Percentiles rank a stretch among this genome's conserved stretches.
phyloP scores from a whole-genome alignment of 2,888 invertebrate genomes.

The Charanyca ferruginea region DNA sequence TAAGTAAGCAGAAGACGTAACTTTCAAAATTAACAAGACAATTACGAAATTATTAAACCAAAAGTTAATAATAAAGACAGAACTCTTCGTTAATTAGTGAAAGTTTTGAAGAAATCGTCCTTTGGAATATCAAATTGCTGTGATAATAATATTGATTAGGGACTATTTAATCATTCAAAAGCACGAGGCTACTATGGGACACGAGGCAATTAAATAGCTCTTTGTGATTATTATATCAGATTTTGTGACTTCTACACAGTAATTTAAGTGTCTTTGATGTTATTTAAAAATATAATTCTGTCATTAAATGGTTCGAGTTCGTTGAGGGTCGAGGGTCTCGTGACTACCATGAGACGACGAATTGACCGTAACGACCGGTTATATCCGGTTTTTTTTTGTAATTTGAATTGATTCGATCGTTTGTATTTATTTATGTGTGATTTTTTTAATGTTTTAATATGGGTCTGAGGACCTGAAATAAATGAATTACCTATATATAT shows the following conservation, averaged over 20 bases:
- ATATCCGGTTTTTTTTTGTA: no score
- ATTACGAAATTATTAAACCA: slow-evolving; percentile 36
- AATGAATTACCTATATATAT: no score
- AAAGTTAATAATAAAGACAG: slow-evolving; percentile 37
- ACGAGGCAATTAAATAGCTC: slow-evolving; percentile 6
- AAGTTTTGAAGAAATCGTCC: slow-evolving; percentile 34
- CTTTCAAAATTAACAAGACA: slow-evolving; percentile 33
- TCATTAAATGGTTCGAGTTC: no score
- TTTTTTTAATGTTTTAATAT: no score
- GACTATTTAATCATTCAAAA: slow-evolving; percentile 24
- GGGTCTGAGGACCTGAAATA: no score
- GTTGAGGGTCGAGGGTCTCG: no score
- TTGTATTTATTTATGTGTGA: no score
- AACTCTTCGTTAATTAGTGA: slow-evolving; percentile 35
- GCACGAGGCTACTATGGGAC: slow-evolving; percentile 1
- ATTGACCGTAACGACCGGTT: no score
- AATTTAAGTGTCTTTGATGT: background rate
- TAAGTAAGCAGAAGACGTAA: background rate
- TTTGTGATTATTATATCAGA: slow-evolving; percentile 16
- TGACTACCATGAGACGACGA: no score
- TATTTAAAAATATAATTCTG: background rate
- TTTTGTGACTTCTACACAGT: slow-evolving; percentile 6
- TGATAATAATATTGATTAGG: slow-evolving; percentile 33
- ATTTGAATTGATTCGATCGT: no score
- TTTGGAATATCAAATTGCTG: slow-evolving; percentile 27